Evolutionary conservation across 2,797 vertebrate species (phyloP).

Genomic region (Semaprochilodus insignis): DNA sequence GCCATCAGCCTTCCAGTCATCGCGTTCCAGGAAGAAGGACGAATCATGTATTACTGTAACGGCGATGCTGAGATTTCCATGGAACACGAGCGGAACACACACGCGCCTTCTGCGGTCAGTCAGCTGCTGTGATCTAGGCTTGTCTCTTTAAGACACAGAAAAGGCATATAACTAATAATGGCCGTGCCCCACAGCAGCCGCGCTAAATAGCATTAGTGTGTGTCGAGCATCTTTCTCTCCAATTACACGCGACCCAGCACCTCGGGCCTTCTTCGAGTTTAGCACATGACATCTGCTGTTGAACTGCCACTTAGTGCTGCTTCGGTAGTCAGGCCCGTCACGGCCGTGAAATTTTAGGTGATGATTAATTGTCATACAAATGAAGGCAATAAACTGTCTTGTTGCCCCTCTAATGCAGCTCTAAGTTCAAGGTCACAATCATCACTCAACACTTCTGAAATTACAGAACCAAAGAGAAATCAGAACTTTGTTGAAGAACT

Average conservation of each 20-base stretch:
- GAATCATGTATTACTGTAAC: background rate
- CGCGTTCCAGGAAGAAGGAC: background rate
- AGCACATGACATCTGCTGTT: slow-evolving; percentile 4
- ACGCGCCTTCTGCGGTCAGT: background rate
- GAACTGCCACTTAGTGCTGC: too few species aligned
- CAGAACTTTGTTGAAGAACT: too few species aligned
- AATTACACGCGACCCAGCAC: background rate
- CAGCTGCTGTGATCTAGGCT: background rate
- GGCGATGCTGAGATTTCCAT: background rate
- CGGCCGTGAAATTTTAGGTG: too few species aligned
- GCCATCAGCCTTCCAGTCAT: background rate
- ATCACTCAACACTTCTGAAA: too few species aligned
- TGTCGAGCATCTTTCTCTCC: background rate
- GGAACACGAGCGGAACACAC: background rate
- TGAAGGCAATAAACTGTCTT: too few species aligned
- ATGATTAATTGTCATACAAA: too few species aligned
- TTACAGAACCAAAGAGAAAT: too few species aligned
- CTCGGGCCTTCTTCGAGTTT: background rate
- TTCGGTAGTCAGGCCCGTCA: too few species aligned
- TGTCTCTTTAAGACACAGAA: too few species aligned
- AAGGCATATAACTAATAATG: slow-evolving; percentile 13
- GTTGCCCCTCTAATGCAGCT: too few species aligned
- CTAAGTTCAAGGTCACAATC: too few species aligned
- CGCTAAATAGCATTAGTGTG: too few species aligned
- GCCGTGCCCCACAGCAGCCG: background rate